These are phyloP conservation scores for Thymelicus acteon DNA, from an alignment of 2,888 invertebrate species.

Conservation along the genomic window DNA sequence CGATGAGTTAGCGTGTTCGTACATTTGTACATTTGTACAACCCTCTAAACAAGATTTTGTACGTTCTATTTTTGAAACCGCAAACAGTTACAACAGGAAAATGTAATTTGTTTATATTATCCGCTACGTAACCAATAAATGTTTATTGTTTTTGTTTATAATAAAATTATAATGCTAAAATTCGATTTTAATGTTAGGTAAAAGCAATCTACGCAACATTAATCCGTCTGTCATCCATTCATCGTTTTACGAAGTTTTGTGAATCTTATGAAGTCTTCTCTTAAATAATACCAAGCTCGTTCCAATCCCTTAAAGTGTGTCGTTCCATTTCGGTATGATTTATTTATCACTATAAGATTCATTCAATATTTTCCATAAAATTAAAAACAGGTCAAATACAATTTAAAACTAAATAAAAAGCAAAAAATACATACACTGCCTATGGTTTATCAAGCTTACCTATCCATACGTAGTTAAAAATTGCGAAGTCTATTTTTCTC, in stretches of 20 bases:
- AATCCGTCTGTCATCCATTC: background rate
- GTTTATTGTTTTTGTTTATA: constrained; percentile 2
- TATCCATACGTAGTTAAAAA: too few relatives aligned
- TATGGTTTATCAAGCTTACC: too few relatives aligned
- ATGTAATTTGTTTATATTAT: constrained; percentile 36
- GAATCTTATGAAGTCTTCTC: background rate
- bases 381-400: too few relatives aligned
- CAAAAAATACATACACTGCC: too few relatives aligned
- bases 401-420: too few relatives aligned
- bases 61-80: constrained; percentile 53
- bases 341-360: too few relatives aligned
- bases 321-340: too few relatives aligned
- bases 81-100: constrained; percentile 44
- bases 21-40: constrained; percentile 7
- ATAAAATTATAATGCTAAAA: background rate
- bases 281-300: background rate
- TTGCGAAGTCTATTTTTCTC: too few relatives aligned
- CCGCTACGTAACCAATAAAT: constrained; percentile 24
- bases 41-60: constrained; percentile 20
- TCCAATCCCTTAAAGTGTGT: background rate
- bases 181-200: background rate
- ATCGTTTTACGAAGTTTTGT: constrained; percentile 2
- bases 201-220: background rate
- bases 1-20: constrained; percentile 50
- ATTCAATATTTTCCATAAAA: too few relatives aligned